Conservation (phyloP, 1,140 invertebrate genomes). For the Pemphigus obesinymphae region DNA sequence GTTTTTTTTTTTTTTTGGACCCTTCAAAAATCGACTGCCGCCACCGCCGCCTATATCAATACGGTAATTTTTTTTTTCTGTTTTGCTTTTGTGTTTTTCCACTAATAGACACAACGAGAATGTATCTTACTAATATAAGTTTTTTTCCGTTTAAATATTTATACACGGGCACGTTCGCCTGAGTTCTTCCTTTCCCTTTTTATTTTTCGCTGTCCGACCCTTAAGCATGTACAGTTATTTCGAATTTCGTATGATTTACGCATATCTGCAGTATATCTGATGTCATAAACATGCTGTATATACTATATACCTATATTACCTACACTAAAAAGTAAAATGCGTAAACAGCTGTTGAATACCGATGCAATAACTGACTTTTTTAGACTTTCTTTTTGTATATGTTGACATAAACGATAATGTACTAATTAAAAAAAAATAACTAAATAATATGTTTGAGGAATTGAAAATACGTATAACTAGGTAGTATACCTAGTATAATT, state of each 20-base stretch:
- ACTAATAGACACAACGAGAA: constrained; percentile 30
- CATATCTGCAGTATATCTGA: no score
- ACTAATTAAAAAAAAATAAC: no score
- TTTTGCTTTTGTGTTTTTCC: constrained; percentile 33
- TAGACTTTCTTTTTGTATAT: no score
- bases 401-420: no score
- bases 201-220: constrained; percentile 2
- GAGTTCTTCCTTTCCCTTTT: constrained; percentile 9
- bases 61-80: constrained; percentile 27
- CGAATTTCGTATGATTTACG: constrained; percentile 11
- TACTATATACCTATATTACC: no score
- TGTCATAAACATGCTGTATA: no score
- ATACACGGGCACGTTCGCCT: constrained; percentile 26
- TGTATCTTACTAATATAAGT: constrained; percentile 33
- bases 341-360: no score
- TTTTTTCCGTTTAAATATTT: constrained; percentile 42
- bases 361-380: no score
- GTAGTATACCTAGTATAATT: no score
- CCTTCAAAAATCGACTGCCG: constrained; percentile 42
- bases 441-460: no score
- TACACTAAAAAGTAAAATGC: no score
- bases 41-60: constrained; percentile 38
- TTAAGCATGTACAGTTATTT: constrained; percentile 20
- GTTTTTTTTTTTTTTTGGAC: constrained; percentile 31
- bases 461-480: no score